Evolutionary conservation across 2,888 invertebrate genomes (phyloP).

Genomic region (Sphecodes monilicornis): DNA sequence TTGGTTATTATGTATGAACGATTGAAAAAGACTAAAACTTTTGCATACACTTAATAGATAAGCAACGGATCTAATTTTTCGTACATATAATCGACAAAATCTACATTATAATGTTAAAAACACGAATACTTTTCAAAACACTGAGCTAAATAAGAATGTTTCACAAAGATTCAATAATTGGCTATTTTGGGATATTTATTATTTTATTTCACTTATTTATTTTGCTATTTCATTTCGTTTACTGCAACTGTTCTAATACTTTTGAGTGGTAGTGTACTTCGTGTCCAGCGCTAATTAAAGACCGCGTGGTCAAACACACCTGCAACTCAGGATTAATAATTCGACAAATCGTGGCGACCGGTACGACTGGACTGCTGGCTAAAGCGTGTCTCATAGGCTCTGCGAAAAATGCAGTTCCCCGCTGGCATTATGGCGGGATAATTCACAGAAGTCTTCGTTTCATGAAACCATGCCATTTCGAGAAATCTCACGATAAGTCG

Average conservation of each 20-base stretch:
- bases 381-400: not conserved
- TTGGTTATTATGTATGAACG: too few relatives aligned
- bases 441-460: conserved; percentile 46
- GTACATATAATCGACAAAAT: too few relatives aligned
- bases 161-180: not conserved
- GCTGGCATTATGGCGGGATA: conserved; percentile 39
- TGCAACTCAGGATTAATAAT: conserved; percentile 62
- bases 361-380: conserved; percentile 4
- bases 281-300: conserved; percentile 52
- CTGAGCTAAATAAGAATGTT: too few relatives aligned
- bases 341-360: conserved; percentile 29
- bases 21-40: too few relatives aligned
- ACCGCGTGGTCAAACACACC: conserved; percentile 55
- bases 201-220: too few relatives aligned
- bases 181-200: too few relatives aligned
- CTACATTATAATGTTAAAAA: too few relatives aligned
- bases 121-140: too few relatives aligned
- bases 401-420: conserved; percentile 11
- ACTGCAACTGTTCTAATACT: too few relatives aligned
- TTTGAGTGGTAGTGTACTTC: not conserved
- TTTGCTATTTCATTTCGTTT: too few relatives aligned
- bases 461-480: conserved; percentile 32
- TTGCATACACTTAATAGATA: too few relatives aligned
- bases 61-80: too few relatives aligned
- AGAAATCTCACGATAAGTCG: conserved; percentile 63